phyloP scores from a whole-genome alignment of 2,888 invertebrate genomes.

The Philereme transversata region DNA sequence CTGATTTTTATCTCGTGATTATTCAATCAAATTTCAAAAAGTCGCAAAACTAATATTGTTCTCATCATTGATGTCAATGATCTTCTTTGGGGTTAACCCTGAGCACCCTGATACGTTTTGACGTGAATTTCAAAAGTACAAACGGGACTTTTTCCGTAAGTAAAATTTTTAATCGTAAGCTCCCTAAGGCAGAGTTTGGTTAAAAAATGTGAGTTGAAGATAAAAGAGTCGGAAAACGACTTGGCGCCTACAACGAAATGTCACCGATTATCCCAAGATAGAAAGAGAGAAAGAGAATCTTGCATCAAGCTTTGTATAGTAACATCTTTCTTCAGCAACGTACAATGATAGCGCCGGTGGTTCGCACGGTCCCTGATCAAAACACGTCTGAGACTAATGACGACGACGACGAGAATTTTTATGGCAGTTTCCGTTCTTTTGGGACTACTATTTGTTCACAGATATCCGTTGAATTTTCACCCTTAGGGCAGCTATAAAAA shows the following conservation, averaged over 20 bases:
- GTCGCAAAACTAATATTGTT: too few relatives aligned
- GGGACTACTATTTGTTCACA: conserved; percentile 71
- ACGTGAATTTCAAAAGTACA: conserved; percentile 21
- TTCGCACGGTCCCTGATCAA: conserved; percentile 67
- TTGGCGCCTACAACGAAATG: conserved; percentile 47
- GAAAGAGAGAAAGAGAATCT: conserved; percentile 39
- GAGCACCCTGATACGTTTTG: background rate
- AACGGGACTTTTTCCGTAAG: conserved; percentile 55
- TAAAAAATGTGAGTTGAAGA: conserved; percentile 62
- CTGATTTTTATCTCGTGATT: too few relatives aligned
- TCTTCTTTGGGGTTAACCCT: too few relatives aligned
- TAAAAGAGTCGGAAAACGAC: conserved; percentile 54
- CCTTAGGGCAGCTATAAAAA: conserved; percentile 65
- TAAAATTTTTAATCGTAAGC: conserved; percentile 57
- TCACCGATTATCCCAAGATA: conserved; percentile 48
- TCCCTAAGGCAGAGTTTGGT: conserved; percentile 53
- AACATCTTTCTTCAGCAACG: conserved; percentile 42
- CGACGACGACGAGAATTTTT: conserved; percentile 73
- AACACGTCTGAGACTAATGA: conserved; percentile 81
- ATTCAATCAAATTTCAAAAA: too few relatives aligned
- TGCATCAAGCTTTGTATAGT: conserved; percentile 40
- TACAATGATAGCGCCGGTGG: conserved; percentile 51
- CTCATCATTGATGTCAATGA: too few relatives aligned
- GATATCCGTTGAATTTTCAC: conserved; percentile 69
- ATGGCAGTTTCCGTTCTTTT: conserved; percentile 69